Evolutionary conservation across 2,888 invertebrate species (phyloP).

Genomic region (Dynastes hyllus): DNA sequence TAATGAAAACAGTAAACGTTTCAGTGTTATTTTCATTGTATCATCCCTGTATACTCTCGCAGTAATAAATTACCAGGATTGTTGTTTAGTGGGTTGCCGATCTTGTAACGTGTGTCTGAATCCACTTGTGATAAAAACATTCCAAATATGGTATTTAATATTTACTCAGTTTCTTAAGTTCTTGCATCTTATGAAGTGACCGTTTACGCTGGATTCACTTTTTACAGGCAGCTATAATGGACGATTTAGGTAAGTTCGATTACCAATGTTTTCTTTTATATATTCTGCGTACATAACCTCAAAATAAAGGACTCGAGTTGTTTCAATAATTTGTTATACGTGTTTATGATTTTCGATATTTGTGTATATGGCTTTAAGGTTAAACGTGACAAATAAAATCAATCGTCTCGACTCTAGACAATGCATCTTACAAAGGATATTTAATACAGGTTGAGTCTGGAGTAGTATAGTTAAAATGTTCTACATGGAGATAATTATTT

Average conservation of each 20-base stretch:
- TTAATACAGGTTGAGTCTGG: no score
- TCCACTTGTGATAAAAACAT: conserved; percentile 44
- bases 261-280: conserved; percentile 1
- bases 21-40: background rate
- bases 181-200: conserved; percentile 27
- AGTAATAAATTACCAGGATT: background rate
- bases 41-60: background rate
- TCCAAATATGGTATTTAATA: conserved; percentile 49
- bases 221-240: conserved; percentile 47
- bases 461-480: no score
- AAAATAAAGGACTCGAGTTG: conserved; percentile 19
- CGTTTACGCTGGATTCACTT: background rate
- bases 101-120: conserved; percentile 6
- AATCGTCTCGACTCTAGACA: background rate
- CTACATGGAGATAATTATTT: no score
- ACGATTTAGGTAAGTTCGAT: conserved; percentile 50
- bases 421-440: conserved; percentile 1
- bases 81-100: conserved; percentile 42
- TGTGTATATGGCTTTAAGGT: conserved; percentile 28
- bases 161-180: conserved; percentile 43
- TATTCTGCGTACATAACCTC: conserved; percentile 50
- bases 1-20: conserved; percentile 7
- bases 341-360: conserved; percentile 23
- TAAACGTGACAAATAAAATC: conserved; percentile 7
- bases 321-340: conserved; percentile 15